These are phyloP conservation scores for Drosophila neonasuta DNA, from an alignment of 2,888 invertebrate genomes.

Conservation along the genomic window DNA sequence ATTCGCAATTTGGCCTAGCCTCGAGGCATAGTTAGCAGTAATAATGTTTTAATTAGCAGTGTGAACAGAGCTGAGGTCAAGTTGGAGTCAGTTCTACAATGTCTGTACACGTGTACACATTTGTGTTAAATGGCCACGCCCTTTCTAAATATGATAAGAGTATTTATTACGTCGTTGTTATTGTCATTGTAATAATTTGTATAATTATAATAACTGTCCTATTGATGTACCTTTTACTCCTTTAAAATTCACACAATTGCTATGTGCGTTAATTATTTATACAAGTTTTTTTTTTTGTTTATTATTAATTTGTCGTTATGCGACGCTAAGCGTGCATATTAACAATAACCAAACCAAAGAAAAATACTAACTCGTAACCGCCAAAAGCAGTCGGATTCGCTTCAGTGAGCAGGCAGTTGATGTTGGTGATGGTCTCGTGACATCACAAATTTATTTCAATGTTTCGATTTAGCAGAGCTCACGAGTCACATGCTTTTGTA, in stretches of 20 bases:
- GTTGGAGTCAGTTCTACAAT: conserved; percentile 6
- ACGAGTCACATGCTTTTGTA: too few species aligned
- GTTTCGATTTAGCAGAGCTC: too few species aligned
- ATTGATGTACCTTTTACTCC: conserved; percentile 27
- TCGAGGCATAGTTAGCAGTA: conserved; percentile 64
- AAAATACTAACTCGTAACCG: conserved; percentile 34
- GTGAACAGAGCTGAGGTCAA: conserved; percentile 40
- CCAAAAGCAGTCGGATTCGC: conserved; percentile 20
- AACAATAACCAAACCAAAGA: conserved; percentile 46
- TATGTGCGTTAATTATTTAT: conserved; percentile 40
- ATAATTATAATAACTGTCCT: conserved; percentile 25
- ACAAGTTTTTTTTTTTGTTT: conserved; percentile 4
- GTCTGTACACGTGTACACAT: neutral
- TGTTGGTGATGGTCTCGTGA: conserved; percentile 35
- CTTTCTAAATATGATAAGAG: conserved; percentile 17
- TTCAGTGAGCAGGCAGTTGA: conserved; percentile 21
- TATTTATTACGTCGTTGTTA: conserved; percentile 4
- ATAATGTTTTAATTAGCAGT: conserved; percentile 72
- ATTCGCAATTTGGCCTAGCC: conserved; percentile 51
- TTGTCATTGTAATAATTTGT: conserved; percentile 13
- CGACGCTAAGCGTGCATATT: conserved; percentile 48
- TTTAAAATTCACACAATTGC: conserved; percentile 44
- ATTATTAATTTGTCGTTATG: conserved; percentile 45
- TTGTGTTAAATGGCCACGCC: conserved; percentile 27
- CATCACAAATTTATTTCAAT: too few species aligned